Evolutionary conservation across 2,113 vertebrate genomes (phyloP).

Genomic region (Lanius collurio): DNA sequence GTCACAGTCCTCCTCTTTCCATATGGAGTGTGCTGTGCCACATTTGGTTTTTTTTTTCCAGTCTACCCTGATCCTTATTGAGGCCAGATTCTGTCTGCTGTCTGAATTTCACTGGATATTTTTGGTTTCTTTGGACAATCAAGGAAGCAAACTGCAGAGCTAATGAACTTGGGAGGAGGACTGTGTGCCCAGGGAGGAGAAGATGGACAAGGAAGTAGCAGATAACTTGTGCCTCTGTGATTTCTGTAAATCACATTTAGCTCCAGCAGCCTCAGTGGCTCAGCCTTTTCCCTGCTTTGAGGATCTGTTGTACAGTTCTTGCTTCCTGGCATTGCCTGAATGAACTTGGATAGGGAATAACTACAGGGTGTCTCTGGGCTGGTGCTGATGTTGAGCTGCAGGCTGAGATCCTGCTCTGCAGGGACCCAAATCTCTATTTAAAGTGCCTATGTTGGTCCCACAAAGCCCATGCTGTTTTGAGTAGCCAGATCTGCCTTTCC

Average conservation of each 20-base stretch:
- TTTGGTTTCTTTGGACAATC: background rate
- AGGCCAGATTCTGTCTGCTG: constrained; percentile 2
- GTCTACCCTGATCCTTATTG: background rate
- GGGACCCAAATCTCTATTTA: background rate
- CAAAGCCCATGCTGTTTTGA: background rate
- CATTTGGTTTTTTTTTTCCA: accelerated
- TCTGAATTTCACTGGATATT: background rate
- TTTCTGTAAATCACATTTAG: background rate
- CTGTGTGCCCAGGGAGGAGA: constrained; percentile 29
- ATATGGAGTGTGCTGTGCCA: background rate
- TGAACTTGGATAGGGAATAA: background rate
- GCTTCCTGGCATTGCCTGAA: background rate
- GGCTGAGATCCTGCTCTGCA: background rate
- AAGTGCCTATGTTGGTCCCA: background rate
- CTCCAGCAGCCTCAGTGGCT: background rate
- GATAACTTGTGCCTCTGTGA: background rate
- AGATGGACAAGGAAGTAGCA: background rate
- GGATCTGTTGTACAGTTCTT: background rate
- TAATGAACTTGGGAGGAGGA: background rate
- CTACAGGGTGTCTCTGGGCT: background rate
- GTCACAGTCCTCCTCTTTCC: background rate
- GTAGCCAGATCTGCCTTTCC: background rate
- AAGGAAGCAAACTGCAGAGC: background rate
- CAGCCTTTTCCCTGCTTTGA: background rate
- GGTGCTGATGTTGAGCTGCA: background rate